Evolutionary conservation across 1,140 invertebrate genomes (phyloP), one percentile per base, ranked within the genome.

Genomic region (Hermetia illucens): DNA sequence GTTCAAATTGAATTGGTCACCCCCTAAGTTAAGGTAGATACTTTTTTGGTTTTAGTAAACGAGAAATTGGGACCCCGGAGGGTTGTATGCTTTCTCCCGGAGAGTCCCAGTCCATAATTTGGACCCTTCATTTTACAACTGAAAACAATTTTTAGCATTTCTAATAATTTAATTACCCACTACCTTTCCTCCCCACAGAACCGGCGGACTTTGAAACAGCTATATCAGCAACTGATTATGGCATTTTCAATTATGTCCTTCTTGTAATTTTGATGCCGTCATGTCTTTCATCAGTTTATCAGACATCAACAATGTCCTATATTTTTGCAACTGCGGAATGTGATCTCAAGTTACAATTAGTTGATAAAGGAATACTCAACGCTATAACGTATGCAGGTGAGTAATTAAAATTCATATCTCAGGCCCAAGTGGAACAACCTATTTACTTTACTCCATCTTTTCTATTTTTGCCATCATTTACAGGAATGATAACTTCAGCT

Each of bases 401-500:
- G 52, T 49, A 40, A 38, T 21, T 30, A 18, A 10, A 19, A 15
- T 34, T 25, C 4, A 25, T 36, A 5, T 13, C 5, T 22, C 20
- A 5, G 6, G 19, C n/a, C n/a, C n/a, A n/a, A n/a, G n/a, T n/a
- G n/a, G n/a, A n/a, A n/a, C n/a, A n/a, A n/a, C n/a, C n/a, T 20
- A 4, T 13, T 22, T 17, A 27, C 24, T 27, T 27, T 9, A 9
- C 24, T 27, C 13, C 24, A 27, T 9, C 24, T 27, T 9, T 27
- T 27, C 8, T 27, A 27, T 27, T 27, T 27, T 13, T 27, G 13
- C 13, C 24, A 13, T 9, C 13, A 27, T 27, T 27, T 27, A 15
- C 52, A 75, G 85, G 85, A 33, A 89, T 87, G 83, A 74, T 87
- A 44, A 63, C 73, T 0, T 84, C 83, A 33, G 82, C 80, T 1